Evolutionary conservation across 53 echinoderm and acorn worm species (phyloP).

Genomic region (Pentamera pediparva): DNA sequence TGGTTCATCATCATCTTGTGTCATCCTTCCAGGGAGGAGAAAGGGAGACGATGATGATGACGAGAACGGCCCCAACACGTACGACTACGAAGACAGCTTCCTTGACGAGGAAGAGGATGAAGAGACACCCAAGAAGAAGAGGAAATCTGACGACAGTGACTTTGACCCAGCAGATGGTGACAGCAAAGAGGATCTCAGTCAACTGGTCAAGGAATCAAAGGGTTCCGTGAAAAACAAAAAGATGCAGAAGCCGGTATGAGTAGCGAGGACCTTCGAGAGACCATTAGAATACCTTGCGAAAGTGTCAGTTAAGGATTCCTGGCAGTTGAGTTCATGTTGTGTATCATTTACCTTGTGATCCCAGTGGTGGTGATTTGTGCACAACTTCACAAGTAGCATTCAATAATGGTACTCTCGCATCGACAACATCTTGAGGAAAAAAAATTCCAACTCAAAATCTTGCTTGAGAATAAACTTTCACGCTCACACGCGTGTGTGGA

Average conservation of each 20-base stretch:
- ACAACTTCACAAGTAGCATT: too few relatives aligned
- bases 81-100: constrained; percentile 86
- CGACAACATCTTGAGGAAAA: too few relatives aligned
- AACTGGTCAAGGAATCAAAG: constrained; percentile 60
- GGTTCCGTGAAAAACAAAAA: constrained; percentile 58
- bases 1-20: not conserved
- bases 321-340: too few relatives aligned
- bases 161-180: constrained; percentile 28
- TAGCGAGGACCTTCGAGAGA: not conserved
- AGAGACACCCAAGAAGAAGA: constrained; percentile 10
- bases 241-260: constrained; percentile 44
- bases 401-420: too few relatives aligned
- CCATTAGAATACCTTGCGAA: too few relatives aligned
- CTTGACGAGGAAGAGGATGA: constrained; percentile 59
- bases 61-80: constrained; percentile 73
- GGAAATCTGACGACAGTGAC: constrained; percentile 55
- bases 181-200: constrained; percentile 34
- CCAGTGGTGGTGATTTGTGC: too few relatives aligned
- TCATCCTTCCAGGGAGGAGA: constrained; percentile 19
- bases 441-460: too few relatives aligned
- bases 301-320: too few relatives aligned
- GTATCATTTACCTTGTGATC: too few relatives aligned
- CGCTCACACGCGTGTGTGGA: too few relatives aligned
- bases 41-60: constrained; percentile 49
- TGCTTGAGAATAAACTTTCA: too few relatives aligned